Base-by-base conservation (phyloP, 2,797 vertebrate genomes). In the Clangula hyemalis region DNA sequence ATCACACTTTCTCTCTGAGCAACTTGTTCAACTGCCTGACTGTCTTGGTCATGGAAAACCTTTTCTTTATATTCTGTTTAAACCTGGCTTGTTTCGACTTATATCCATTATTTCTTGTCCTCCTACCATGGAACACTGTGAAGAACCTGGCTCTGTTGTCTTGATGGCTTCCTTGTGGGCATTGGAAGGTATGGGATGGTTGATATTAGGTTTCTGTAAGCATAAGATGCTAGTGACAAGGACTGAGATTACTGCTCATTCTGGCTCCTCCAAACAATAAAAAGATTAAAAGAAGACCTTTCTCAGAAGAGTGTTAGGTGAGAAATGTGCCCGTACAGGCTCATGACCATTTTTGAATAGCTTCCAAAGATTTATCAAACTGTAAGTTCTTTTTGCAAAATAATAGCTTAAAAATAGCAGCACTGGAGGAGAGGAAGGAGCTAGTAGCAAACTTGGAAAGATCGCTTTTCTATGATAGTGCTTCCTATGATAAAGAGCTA, bases 371-470 rank as follows among this genome's bases (percentile, higher is more conserved):
- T 61, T 85, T 78, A 34, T 85, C 68, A 71, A 89, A 74, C 71
- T 79, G 5, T 61, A 83, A 75, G n/a, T 76, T 91, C 87, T 69
- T 27, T 27, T 78, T 87, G 74, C 19, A 41, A 71, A 93, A 79
- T 60, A 93, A 62, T 83, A 87, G 69, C 43, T 68, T 91, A 72
- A 91, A 89, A 85, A 82, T 78, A 93, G 74, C 54, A 72, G 20
- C 34, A n/a, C 38, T 69, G 6, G 16, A 80, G 34, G 71, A 94
- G 70, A 72, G 49, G 47, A 93, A 86, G 72, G 38, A 58, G 66
- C 24, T 75, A 15, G 56, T 56, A 76, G 81, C 43, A 30, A 75
- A 38, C 43, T 68, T 72, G 39, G 73, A 53, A 58, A 69, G 82
- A 84, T 89, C 32, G 28, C 53, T 89, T 62, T 83, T 91, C 41